These are phyloP conservation scores for Montipora foliosa DNA, from an alignment of 64 coral and sea anemone genomes.

Conservation along the genomic window DNA sequence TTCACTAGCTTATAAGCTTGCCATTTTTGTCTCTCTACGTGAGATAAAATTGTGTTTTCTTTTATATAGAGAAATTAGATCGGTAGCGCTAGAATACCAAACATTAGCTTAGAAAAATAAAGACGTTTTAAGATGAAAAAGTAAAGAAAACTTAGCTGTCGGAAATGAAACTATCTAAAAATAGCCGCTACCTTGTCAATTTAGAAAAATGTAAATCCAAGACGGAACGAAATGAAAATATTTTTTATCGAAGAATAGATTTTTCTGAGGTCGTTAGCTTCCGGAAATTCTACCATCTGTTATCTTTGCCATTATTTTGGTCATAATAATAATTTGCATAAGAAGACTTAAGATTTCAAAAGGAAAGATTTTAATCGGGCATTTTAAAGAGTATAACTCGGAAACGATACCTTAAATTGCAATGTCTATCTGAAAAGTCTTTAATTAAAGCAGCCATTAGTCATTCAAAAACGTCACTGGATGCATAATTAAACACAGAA, in stretches of 20 bases:
- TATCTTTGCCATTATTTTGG: background rate
- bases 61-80: background rate
- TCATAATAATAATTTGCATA: background rate
- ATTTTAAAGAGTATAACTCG: background rate
- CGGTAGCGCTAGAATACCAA: background rate
- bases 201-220: background rate
- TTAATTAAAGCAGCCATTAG: too few relatives aligned
- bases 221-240: background rate
- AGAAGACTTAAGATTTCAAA: background rate
- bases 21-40: too few relatives aligned
- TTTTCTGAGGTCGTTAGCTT: background rate
- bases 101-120: background rate
- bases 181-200: background rate
- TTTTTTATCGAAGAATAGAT: background rate
- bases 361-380: background rate
- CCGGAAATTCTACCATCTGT: background rate
- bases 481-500: too few relatives aligned
- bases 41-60: background rate
- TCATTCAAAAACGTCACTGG: too few relatives aligned
- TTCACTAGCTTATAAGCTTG: background rate
- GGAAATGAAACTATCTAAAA: background rate
- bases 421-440: background rate
- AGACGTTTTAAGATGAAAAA: background rate
- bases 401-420: background rate
- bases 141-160: background rate